Conservation (phyloP, 23 tunicate species). For the Halocynthia aurantium region DNA sequence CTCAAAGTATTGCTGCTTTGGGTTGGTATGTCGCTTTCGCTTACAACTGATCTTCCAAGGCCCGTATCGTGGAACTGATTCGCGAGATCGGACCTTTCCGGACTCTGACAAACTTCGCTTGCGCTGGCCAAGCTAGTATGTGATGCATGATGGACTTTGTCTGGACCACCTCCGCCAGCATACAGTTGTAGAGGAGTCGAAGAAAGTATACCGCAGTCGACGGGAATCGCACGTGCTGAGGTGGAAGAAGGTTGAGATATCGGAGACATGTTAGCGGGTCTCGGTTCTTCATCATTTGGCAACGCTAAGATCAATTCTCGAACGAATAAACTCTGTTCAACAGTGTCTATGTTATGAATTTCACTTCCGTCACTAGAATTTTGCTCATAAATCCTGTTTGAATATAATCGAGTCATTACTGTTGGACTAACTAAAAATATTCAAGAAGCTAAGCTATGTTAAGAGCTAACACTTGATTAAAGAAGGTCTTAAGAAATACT, state of each 20-base stretch:
- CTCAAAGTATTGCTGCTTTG: no score
- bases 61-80: no score
- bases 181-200: neutral
- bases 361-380: conserved; percentile 31
- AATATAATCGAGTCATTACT: neutral
- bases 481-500: no score
- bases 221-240: conserved; percentile 43
- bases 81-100: no score
- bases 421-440: neutral
- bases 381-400: conserved; percentile 31
- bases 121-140: no score
- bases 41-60: no score
- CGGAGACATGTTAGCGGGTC: neutral
- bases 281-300: conserved; percentile 9
- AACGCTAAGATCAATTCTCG: conserved; percentile 54
- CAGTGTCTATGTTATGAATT: conserved; percentile 30
- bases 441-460: no score
- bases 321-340: conserved; percentile 49
- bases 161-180: no score
- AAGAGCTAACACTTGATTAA: no score
- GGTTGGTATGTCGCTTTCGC: no score
- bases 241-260: neutral
- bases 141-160: no score
- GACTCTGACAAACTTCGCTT: no score
- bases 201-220: conserved; percentile 35